Conservation (phyloP, 2,797 vertebrate genomes). For the Peromyscus nudipes region DNA sequence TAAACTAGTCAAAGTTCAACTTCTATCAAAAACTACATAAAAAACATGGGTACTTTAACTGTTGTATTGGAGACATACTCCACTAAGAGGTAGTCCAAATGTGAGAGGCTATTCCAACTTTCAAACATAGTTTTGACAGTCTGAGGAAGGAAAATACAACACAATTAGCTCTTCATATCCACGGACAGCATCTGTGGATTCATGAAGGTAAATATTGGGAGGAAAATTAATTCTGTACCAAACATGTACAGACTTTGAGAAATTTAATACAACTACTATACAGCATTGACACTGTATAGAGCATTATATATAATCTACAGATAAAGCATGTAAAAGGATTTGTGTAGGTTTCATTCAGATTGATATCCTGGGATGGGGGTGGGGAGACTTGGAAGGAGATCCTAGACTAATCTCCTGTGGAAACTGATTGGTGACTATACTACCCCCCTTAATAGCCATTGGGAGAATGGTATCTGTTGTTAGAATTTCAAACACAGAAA, state of each 20-base stretch:
- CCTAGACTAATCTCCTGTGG: neutral
- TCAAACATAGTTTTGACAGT: slow-evolving; percentile 24
- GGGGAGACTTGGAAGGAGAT: neutral
- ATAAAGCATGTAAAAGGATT: neutral
- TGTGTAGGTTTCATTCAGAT: neutral
- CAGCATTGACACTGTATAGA: neutral
- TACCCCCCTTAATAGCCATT: neutral
- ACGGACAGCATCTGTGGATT: neutral
- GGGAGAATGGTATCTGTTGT: slow-evolving; percentile 1
- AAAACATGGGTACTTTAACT: neutral
- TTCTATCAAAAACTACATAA: slow-evolving; percentile 11
- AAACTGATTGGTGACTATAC: neutral
- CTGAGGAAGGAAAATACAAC: neutral
- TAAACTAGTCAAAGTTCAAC: slow-evolving; percentile 37
- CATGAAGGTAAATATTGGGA: neutral
- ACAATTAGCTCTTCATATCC: neutral
- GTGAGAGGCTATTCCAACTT: neutral
- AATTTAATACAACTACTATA: neutral
- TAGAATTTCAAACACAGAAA: slow-evolving; percentile 66
- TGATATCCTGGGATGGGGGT: neutral
- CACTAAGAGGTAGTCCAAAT: neutral
- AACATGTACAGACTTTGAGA: neutral
- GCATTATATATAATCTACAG: neutral
- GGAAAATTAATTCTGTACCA: neutral
- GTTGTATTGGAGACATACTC: slow-evolving; percentile 17